Conservation (phyloP, 2,888 invertebrate genomes). For the Drosophila kuntzei region DNA sequence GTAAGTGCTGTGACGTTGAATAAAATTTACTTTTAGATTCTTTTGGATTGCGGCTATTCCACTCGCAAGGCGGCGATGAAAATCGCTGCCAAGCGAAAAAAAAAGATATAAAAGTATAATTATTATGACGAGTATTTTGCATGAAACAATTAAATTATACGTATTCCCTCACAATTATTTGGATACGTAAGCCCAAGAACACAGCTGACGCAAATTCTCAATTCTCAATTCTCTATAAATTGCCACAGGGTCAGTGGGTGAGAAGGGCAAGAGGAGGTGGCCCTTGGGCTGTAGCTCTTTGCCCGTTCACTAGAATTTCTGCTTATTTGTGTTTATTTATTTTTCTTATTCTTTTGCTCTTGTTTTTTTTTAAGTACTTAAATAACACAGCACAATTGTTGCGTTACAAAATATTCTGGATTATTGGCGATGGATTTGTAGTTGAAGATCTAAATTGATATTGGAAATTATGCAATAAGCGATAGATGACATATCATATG, state of each 20-base stretch:
- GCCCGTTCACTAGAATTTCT: constrained; percentile 15
- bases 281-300: constrained; percentile 21
- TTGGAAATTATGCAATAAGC: constrained; percentile 54
- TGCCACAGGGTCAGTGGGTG: constrained; percentile 54
- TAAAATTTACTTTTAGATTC: constrained; percentile 26
- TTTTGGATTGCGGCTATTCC: constrained; percentile 29
- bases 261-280: not conserved
- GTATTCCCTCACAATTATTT: constrained; percentile 52
- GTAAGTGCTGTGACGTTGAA: constrained; percentile 20
- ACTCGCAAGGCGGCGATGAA: constrained; percentile 15
- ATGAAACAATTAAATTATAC: constrained; percentile 73
- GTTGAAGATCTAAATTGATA: constrained; percentile 17
- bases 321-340: constrained; percentile 43
- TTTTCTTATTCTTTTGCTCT: constrained; percentile 17
- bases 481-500: constrained; percentile 51
- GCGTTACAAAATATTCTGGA: constrained; percentile 58
- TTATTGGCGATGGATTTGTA: constrained; percentile 59
- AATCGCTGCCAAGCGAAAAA: constrained; percentile 33
- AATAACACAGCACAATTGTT: constrained; percentile 59
- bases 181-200: constrained; percentile 62
- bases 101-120: constrained; percentile 37
- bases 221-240: constrained; percentile 45
- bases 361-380: constrained; percentile 40
- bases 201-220: constrained; percentile 70
- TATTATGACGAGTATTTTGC: constrained; percentile 41